Percentiles rank a stretch among this genome's conserved stretches.
These are phyloP conservation scores for Xerus rutilus DNA, from an alignment of 2,797 vertebrate genomes.

Conservation along the genomic window DNA sequence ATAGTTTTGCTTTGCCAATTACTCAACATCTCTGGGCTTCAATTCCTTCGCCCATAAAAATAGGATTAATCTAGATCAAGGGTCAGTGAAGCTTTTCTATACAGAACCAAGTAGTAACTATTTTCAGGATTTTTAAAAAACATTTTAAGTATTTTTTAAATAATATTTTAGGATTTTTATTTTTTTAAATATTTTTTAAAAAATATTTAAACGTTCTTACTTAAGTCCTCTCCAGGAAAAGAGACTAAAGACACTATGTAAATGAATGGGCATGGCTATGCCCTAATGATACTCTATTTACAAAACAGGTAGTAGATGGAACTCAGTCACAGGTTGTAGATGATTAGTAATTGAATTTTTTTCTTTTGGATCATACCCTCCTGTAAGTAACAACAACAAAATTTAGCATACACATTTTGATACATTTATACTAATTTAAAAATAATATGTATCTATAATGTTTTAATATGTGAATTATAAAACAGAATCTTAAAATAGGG, in stretches of 20 bases:
- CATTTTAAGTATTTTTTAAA: too few relatives aligned
- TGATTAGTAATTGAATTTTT: conserved; percentile 2
- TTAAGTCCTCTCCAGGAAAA: too few relatives aligned
- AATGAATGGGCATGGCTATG: neutral
- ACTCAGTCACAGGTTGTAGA: neutral
- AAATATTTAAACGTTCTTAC: too few relatives aligned
- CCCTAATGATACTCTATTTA: conserved; percentile 31
- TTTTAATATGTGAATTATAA: neutral
- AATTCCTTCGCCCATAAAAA: conserved; percentile 6
- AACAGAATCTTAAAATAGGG: conserved; percentile 12
- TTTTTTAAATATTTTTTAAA: too few relatives aligned
- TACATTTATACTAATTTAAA: neutral
- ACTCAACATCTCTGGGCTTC: neutral
- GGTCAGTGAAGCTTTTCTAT: neutral
- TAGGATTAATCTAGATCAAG: neutral
- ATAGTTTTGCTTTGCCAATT: neutral
- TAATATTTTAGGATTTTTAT: too few relatives aligned
- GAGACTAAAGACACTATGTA: neutral
- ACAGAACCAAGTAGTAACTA: neutral
- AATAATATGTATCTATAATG: neutral
- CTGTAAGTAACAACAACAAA: neutral
- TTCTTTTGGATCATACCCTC: neutral
- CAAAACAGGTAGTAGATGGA: neutral
- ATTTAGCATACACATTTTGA: neutral
- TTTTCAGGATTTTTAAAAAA: neutral